Base-by-base conservation (phyloP, 2,888 invertebrate species). In the Rotaria macrura region DNA sequence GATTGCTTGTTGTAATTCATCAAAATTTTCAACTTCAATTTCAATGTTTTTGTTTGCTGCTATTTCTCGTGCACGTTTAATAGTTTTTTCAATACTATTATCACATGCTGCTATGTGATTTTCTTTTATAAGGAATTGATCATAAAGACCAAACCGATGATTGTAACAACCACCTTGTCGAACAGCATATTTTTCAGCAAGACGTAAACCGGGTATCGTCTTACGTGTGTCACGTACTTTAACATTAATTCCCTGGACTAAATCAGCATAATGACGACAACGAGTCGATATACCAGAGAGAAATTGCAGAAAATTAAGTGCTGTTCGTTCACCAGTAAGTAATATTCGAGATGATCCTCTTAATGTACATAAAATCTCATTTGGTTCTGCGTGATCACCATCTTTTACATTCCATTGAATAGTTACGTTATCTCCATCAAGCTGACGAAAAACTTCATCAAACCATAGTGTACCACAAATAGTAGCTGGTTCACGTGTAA, bases 141-240 rank as follows among this genome's bases (percentile, higher is more conserved):
- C 84, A 38, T 47, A 55, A 23, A 84, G 84, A 23, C 84, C 84
- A 29, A 47, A 38, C 23, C 84, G 84, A 84, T 84, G 84, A 55
- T 84, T 84, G 20, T 34, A 23, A 34, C 84, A 38, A 23, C 84
- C 84, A 54, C 84, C 84, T 34, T 55, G 10, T 84, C 5, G 14
- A 20, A 84, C 84, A 20, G 84, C 84, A 34, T 47, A 47, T 49
- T 84, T 84, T 47, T 49, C 34, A 34, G 43, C 34, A 25, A 84
- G 38, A 7, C 84, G 34, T n/a, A 84, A 38, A 52, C 84, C 84
- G 1, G 84, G 84, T 40, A 84, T 43, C 6, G 84, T 84, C n/a
- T 84, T 84, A 38, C 84, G 52, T 38, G 84, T 84, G 38, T 84
- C 84, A 23, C 84, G 52, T 84, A 49, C 12, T 55, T 84, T 47